Evolutionary conservation across 2,888 invertebrate species (phyloP), one percentile per base, ranked within the genome.

Genomic region (Drosophila mayaguana): DNA sequence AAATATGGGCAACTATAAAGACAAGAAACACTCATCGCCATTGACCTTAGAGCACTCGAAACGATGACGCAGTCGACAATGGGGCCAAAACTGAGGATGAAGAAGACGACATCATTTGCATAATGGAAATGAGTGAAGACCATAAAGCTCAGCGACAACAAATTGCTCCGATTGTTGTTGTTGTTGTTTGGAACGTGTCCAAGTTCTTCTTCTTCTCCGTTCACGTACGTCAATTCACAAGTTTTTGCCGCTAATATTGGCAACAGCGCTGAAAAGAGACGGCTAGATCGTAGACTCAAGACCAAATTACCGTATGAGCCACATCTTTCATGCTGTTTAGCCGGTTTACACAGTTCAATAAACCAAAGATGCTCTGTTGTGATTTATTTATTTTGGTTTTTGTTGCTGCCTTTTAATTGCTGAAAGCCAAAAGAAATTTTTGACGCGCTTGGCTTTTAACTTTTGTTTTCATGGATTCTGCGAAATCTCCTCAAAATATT

Each of bases 81-180:
- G 38, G 28, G 54, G 11, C 50, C 46, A 53, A 76, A 40, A 25
- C 18, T 20, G 54, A 40, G 12, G 12, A 54, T n/a, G 54, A 54
- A 25, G 56, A 56, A 48, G 55, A 51, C 62, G 45, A 46, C 68
- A 74, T 75, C 79, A 79, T 89, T 89, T 76, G 81, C 74, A 84
- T 84, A 69, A 84, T 89, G 81, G 72, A 69, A 78, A 88, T 81
- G 75, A 74, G 63, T 64, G 75, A 66, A 78, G 75, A 73, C 67
- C 72, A 71, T 45, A 70, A 60, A 69, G 54, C 8, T n/a, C 20
- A 28, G 18, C 46, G 63, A 40, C n/a, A 67, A 28, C 43, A 40
- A 60, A 50, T 18, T 57, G 8, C 46, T 45, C n/a, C 22, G 22
- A 36, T 67, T 60, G 38, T 18, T 42, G 36, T 60, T 69, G 42